Base-by-base conservation (phyloP, 2,113 vertebrate genomes). In the Nothoprocta perdicaria region DNA sequence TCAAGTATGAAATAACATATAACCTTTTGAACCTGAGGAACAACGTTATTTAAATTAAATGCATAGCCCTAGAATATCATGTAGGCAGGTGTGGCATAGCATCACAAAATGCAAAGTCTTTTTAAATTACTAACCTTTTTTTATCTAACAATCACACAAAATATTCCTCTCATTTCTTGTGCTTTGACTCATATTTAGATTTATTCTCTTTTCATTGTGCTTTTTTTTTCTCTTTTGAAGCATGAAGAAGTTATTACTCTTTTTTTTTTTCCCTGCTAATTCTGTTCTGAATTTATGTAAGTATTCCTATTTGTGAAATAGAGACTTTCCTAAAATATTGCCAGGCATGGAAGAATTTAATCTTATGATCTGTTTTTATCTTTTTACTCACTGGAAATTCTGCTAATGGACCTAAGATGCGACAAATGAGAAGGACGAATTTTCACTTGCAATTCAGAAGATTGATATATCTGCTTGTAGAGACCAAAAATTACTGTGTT, bases 161-260 rank as follows among this genome's bases (percentile, higher is more conserved):
- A 66, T 66, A 31, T 21, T 46, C 4, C 1, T 83, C 23, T 60
- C 6, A 45, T 26, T 67, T 40, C 7, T 85, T 81, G 17, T 85
- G 9, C 0, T 74, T 50, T 66, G 2, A 46, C 8, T 2, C 0
- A 0, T 16, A 77, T 53, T 77, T 72, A 33, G 27, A 4, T 1
- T 58, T 53, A 5, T 62, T 62, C 33, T 33, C 5, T 9, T 46
- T 38, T 38, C 6, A 24, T 52, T 31, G 10, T 1, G 45, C 17
- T 15, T 45, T 46, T 22, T 29, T 7, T 5, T 41, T 12, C 72
- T 62, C 27, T 57, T 41, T 48, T 31, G 14, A 65, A 3, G 1
- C 1, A 46, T 27, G 4, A 52, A 45, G 16, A 2, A 46, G 3
- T 31, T 63, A 2, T 1, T 21, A 2, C 17, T 12, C 9, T 33